phyloP scores from a whole-genome alignment of 92 coral and sea anemone species.

The Paramuricea clavata region DNA sequence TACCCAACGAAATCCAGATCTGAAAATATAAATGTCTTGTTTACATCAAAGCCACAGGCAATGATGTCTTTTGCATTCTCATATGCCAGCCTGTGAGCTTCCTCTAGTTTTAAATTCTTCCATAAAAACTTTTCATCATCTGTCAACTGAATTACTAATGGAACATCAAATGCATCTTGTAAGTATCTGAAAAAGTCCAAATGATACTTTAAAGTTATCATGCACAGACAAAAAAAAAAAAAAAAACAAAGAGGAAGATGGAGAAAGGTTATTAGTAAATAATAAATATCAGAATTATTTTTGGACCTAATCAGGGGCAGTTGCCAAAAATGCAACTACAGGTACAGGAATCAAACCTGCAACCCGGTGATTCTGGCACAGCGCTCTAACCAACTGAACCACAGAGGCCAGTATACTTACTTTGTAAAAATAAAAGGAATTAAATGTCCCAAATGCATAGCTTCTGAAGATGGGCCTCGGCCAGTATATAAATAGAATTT shows the following conservation, averaged over 20 bases:
- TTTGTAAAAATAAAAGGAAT: conserved; percentile 97
- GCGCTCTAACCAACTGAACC: no score
- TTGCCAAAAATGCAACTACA: no score
- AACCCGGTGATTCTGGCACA: no score
- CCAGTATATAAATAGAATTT: conserved; percentile 97
- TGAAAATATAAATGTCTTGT: conserved; percentile 96
- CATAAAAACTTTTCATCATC: conserved; percentile 98
- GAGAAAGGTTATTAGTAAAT: no score
- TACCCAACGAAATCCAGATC: conserved; percentile 97
- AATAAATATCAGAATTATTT: no score
- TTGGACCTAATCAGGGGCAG: no score
- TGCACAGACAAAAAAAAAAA: not conserved
- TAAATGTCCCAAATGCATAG: conserved; percentile 97
- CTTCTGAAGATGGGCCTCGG: conserved; percentile 97
- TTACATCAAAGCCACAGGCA: conserved; percentile 95
- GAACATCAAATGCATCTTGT: conserved; percentile 97
- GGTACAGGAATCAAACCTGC: no score
- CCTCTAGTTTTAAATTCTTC: conserved; percentile 86
- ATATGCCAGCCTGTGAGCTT: conserved; percentile 92
- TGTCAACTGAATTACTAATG: conserved; percentile 93
- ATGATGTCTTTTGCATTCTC: conserved; percentile 98
- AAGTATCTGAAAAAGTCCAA: conserved; percentile 70
- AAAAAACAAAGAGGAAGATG: no score
- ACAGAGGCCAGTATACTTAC: no score
- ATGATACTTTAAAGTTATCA: no score